phyloP scores from a whole-genome alignment of 2,888 invertebrate species.

The Apodemia mormo region DNA sequence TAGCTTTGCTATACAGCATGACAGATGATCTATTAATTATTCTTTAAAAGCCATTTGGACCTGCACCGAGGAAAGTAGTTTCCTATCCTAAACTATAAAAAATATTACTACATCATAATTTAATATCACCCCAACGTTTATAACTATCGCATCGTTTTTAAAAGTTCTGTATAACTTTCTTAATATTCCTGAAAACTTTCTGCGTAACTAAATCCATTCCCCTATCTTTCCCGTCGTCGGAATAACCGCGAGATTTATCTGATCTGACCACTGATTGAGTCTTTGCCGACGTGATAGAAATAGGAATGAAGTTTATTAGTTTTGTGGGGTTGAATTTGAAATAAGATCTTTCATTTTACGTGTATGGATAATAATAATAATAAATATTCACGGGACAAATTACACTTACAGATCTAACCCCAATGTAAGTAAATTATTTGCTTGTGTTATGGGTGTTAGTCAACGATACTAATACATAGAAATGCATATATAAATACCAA shows the following conservation, averaged over 20 bases:
- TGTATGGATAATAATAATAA: too few relatives aligned
- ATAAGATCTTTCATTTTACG: not conserved
- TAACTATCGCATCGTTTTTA: not conserved
- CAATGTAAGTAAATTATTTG: too few relatives aligned
- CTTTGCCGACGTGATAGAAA: slow-evolving; percentile 29
- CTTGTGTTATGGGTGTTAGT: too few relatives aligned
- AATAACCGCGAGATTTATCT: slow-evolving; percentile 23
- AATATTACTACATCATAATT: not conserved
- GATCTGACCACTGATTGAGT: slow-evolving; percentile 29
- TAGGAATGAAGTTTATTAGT: slow-evolving; percentile 18
- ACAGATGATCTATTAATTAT: too few relatives aligned
- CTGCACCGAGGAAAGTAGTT: too few relatives aligned
- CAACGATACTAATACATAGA: too few relatives aligned
- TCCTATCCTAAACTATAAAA: too few relatives aligned
- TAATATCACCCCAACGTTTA: not conserved
- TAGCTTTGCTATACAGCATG: too few relatives aligned
- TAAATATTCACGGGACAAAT: too few relatives aligned
- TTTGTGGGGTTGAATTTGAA: not conserved
- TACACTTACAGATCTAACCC: too few relatives aligned
- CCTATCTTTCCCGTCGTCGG: not conserved
- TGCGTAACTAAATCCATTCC: slow-evolving; percentile 2
- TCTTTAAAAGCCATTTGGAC: too few relatives aligned
- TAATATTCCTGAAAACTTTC: slow-evolving; percentile 18
- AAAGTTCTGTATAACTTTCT: not conserved
- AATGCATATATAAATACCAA: too few relatives aligned